Conservation (phyloP, 2,888 invertebrate species). For the Yponomeuta plumbellus region DNA sequence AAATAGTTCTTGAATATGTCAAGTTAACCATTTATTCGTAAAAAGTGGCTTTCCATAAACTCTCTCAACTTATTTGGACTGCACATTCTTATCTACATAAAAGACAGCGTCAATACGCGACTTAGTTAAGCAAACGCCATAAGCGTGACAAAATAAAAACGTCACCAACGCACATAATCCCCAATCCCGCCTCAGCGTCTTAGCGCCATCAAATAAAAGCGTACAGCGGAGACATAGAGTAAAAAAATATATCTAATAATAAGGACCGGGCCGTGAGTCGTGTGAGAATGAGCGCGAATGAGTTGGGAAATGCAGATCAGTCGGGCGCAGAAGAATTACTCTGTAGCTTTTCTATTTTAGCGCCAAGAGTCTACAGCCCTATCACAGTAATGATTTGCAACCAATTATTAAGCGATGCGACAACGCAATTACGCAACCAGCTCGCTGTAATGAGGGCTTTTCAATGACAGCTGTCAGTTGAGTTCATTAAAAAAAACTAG, state of each 20-base stretch:
- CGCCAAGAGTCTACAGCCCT: no score
- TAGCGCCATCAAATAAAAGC: not conserved
- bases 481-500: no score
- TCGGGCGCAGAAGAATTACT: not conserved
- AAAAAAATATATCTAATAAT: constrained; percentile 4
- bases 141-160: not conserved
- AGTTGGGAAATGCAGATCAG: not conserved
- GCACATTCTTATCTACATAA: not conserved
- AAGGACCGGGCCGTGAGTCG: not conserved
- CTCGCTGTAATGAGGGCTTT: no score
- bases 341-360: no score
- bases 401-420: no score
- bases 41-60: no score
- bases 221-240: not conserved
- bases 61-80: no score
- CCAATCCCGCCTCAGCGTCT: not conserved
- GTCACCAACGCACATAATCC: not conserved
- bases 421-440: no score
- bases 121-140: not conserved
- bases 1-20: no score
- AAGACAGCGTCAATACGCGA: not conserved
- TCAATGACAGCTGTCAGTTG: no score
- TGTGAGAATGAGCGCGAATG: not conserved
- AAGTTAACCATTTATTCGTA: no score
- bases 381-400: no score